phyloP scores from a whole-genome alignment of 2,113 vertebrate genomes.

The human (Homo sapiens) region GRCh38 chr14:28942501-28943000 shows the following conservation, averaged over 20 bases:
- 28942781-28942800: too few relatives aligned
- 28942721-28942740: not conserved
- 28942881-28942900: not conserved
- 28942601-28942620: slow-evolving; percentile 7
- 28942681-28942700: not conserved
- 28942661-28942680: not conserved
- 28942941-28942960: not conserved
- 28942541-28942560: slow-evolving; percentile 58
- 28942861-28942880: not conserved
- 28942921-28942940: not conserved
- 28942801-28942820: not conserved
- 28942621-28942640: slow-evolving; percentile 31
- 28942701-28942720: not conserved
- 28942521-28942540: slow-evolving; percentile 68
- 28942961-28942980: slow-evolving; percentile 4
- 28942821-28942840: slow-evolving; percentile 16
- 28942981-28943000: not conserved
- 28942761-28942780: not conserved
- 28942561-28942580: slow-evolving; percentile 60
- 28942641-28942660: not conserved
- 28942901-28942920: slow-evolving; percentile 2
- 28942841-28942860: not conserved
- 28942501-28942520: slow-evolving; percentile 72
- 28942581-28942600: slow-evolving; percentile 35
- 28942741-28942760: not conserved